Evolutionary conservation across 2,888 invertebrate species (phyloP), one percentile per base, ranked within the genome.

Genomic region (Euplexia lucipara): DNA sequence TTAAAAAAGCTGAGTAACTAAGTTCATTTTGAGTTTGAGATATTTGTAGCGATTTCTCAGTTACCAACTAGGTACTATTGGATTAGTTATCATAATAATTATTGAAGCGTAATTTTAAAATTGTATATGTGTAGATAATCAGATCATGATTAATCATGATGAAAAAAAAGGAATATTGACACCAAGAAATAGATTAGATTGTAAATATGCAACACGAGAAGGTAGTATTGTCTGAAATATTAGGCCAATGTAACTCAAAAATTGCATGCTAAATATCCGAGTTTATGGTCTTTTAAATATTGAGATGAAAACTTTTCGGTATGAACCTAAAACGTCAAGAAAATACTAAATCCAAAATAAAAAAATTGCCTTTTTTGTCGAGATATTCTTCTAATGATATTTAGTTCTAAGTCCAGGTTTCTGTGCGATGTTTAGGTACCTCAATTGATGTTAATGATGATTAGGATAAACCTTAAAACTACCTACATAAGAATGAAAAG

Each of bases 101-200:
- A 10, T 39, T 39, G 8, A 45, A 3, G 1, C 5, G 2, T 18
- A 20, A 49, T 63, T 45, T 42, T 52, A 41, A 44, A 14, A 54
- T 42, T 72, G 66, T 78, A 70, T 65, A 66, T 71, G 56, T 79
- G 63, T 69, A 79, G 57, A 77, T 77, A 81, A n/a, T 45, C 30
- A 67, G 42, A 72, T 71, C 63, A 61, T 75, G 73, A 63, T 67
- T 70, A 74, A 73, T 59, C 59, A 75, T 52, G 53, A 64, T 20
- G 39, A 60, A 67, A 78, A 67, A 78, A 79, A 88, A 89, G 83
- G 90, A 75, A 87, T 63, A 73, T 80, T 78, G 79, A 91, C 91
- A 91, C 91, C 91, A 91, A 88, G 79, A 12, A 79, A 83, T 90
- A 90, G 87, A 71, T 79, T 86, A 85, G 66, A 63, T 62, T 66